Evolutionary conservation across 2,888 invertebrate species (phyloP).

Genomic region (Patella depressa): DNA sequence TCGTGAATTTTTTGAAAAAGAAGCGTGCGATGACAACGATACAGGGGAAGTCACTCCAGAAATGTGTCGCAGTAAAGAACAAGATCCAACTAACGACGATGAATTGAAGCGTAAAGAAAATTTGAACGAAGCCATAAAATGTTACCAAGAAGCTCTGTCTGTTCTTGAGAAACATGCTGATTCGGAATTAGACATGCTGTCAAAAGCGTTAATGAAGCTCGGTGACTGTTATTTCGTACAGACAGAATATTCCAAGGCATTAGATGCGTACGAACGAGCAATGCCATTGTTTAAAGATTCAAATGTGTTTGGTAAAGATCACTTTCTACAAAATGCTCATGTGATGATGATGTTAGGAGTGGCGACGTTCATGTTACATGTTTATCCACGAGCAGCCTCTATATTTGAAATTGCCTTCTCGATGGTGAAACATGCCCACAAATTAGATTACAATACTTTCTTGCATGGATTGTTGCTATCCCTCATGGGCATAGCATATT

Average conservation of each 20-base stretch:
- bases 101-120: slow-evolving; percentile 38
- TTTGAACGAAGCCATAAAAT: slow-evolving; percentile 65
- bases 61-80: slow-evolving; percentile 24
- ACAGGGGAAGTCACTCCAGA: slow-evolving; percentile 37
- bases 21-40: slow-evolving; percentile 52
- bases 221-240: slow-evolving; percentile 69
- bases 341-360: slow-evolving; percentile 68
- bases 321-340: slow-evolving; percentile 66
- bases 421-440: slow-evolving; percentile 65
- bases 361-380: slow-evolving; percentile 66
- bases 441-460: slow-evolving; percentile 51
- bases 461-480: slow-evolving; percentile 65
- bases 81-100: slow-evolving; percentile 48
- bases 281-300: slow-evolving; percentile 59
- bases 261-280: slow-evolving; percentile 66
- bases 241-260: slow-evolving; percentile 64
- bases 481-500: slow-evolving; percentile 64
- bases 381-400: slow-evolving; percentile 66
- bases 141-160: slow-evolving; percentile 63
- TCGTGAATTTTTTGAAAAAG: slow-evolving; percentile 63
- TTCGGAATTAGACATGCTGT: slow-evolving; percentile 55
- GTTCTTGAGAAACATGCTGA: slow-evolving; percentile 59
- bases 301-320: slow-evolving; percentile 55
- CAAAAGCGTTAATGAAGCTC: slow-evolving; percentile 61
- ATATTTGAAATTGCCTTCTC: slow-evolving; percentile 67